A percentile compares a stretch with the other conserved stretches of the same genome.
These are phyloP conservation scores for Dicaeum eximium DNA, from an alignment of 2,113 vertebrate species.

Conservation along the genomic window DNA sequence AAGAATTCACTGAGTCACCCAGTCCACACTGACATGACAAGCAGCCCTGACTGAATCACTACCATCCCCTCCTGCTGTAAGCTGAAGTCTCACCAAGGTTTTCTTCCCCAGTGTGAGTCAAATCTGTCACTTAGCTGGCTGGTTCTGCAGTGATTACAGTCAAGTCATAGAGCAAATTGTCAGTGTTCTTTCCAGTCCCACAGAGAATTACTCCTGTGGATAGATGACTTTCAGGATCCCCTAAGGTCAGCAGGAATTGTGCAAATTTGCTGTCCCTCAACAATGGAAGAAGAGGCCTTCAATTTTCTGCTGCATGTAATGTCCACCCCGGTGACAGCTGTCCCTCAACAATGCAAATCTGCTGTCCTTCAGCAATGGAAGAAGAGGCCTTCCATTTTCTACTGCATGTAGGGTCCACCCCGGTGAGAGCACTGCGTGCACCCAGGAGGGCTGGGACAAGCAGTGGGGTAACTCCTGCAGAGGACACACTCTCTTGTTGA, in stretches of 20 bases:
- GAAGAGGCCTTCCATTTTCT: not conserved
- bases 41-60: conserved; percentile 15
- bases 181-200: not conserved
- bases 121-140: not conserved
- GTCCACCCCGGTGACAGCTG: not conserved
- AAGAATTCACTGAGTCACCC: not conserved
- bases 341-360: too few relatives aligned
- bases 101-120: not conserved
- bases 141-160: not conserved
- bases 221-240: not conserved
- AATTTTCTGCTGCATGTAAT: not conserved
- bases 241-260: not conserved
- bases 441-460: not conserved
- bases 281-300: not conserved
- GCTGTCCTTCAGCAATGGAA: not conserved
- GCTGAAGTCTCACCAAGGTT: not conserved
- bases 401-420: not conserved
- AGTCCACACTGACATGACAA: not conserved
- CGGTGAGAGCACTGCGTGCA: fast-evolving
- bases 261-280: not conserved
- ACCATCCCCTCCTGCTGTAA: not conserved
- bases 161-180: not conserved
- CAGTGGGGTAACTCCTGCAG: not conserved
- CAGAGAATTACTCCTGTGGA: not conserved
- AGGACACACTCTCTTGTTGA: not conserved